Conservation (phyloP, 1,140 invertebrate species). For the Drosophila biarmipes region DNA sequence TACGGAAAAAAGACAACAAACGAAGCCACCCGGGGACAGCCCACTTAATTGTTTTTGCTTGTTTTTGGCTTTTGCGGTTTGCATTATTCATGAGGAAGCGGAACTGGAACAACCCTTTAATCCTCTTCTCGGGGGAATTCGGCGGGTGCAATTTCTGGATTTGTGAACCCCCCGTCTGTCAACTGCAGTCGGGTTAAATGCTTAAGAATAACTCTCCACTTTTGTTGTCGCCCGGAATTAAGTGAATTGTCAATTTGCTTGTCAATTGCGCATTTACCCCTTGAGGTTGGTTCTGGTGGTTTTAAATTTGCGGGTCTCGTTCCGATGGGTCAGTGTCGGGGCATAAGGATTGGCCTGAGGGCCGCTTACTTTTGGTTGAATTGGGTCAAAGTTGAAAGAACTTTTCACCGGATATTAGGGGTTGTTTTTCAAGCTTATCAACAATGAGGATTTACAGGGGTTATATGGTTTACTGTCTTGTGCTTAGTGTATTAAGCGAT, state of each 20-base stretch:
- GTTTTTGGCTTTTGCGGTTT: conserved; percentile 53
- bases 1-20: conserved; percentile 1
- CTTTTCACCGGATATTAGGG: conserved; percentile 14
- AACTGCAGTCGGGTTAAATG: conserved; percentile 38
- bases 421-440: conserved; percentile 1
- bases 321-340: conserved; percentile 24
- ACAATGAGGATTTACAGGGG: background rate
- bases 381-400: conserved; percentile 49
- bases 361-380: conserved; percentile 9
- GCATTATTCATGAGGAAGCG: conserved; percentile 46
- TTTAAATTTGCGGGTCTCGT: conserved; percentile 21
- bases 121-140: conserved; percentile 13
- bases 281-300: conserved; percentile 35
- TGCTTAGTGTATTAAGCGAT: background rate
- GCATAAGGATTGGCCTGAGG: conserved; percentile 6
- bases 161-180: conserved; percentile 6
- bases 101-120: conserved; percentile 42
- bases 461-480: background rate
- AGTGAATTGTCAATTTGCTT: conserved; percentile 76
- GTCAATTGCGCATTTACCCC: conserved; percentile 59
- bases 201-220: conserved; percentile 36
- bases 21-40: background rate
- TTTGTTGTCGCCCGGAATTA: conserved; percentile 59
- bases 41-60: conserved; percentile 60
- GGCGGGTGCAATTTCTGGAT: conserved; percentile 13